phyloP scores from a whole-genome alignment of 1,140 invertebrate genomes.

The Carposina sasakii region DNA sequence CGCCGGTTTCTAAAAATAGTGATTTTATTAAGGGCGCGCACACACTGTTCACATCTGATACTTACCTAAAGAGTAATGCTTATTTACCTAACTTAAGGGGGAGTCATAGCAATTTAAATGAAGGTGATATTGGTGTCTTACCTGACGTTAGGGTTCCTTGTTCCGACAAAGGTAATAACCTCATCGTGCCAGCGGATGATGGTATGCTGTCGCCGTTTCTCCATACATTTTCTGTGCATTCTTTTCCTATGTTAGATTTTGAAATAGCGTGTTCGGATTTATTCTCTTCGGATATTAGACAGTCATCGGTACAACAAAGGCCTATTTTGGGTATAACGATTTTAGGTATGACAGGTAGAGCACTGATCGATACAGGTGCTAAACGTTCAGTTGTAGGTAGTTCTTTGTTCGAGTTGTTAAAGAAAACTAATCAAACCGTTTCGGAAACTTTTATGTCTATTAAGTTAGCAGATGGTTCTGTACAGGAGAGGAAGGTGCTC shows the following conservation, averaged over 20 bases:
- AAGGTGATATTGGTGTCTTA: not conserved
- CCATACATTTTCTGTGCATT: not conserved
- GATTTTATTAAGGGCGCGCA: too few relatives aligned
- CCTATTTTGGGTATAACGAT: conserved; percentile 1
- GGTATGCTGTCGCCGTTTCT: not conserved
- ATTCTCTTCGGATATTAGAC: not conserved
- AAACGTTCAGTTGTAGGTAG: not conserved
- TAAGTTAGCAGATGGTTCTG: conserved; percentile 4
- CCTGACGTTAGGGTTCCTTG: not conserved
- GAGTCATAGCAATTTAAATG: not conserved
- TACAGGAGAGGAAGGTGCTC: not conserved
- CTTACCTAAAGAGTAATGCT: too few relatives aligned
- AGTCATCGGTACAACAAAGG: not conserved
- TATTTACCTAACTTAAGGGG: not conserved
- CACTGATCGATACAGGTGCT: conserved; percentile 2
- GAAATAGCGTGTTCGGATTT: not conserved
- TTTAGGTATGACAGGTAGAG: not conserved
- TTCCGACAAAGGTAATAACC: not conserved
- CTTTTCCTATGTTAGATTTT: not conserved
- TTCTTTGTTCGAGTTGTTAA: not conserved
- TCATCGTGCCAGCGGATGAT: not conserved
- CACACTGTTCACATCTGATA: conserved; percentile 4
- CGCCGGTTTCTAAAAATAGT: too few relatives aligned
- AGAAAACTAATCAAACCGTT: not conserved
- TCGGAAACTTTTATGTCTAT: not conserved